Evolutionary conservation across 2,888 invertebrate genomes (phyloP).

Genomic region (Drosophila pullipes): DNA sequence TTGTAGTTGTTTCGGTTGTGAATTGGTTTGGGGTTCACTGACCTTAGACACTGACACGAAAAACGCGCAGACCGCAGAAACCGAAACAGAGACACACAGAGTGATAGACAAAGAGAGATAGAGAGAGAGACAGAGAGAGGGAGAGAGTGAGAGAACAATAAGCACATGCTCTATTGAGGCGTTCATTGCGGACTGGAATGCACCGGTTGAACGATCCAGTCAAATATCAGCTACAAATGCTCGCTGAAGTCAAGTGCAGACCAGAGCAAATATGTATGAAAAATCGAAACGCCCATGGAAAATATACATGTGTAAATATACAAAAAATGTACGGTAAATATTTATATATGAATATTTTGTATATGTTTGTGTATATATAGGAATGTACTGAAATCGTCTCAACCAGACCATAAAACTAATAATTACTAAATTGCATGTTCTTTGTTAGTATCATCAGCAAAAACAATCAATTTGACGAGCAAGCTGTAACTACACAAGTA

Average conservation of each 20-base stretch:
- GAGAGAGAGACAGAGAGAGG: neutral
- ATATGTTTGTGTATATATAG: neutral
- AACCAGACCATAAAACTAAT: constrained; percentile 76
- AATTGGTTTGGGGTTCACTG: constrained; percentile 57
- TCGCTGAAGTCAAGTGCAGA: constrained; percentile 15
- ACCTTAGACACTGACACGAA: constrained; percentile 59
- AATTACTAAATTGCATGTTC: constrained; percentile 78
- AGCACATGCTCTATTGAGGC: constrained; percentile 32
- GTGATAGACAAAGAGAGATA: too few species aligned
- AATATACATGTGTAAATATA: neutral
- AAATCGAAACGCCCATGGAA: neutral
- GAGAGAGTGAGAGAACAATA: neutral
- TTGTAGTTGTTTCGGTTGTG: constrained; percentile 7
- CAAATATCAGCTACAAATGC: constrained; percentile 14
- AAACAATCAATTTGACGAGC: constrained; percentile 63
- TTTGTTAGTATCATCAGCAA: constrained; percentile 57
- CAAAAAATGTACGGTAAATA: neutral
- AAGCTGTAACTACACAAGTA: constrained; percentile 4
- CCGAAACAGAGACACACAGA: neutral
- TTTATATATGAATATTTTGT: neutral
- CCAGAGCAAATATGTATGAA: neutral
- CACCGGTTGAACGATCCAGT: constrained; percentile 39
- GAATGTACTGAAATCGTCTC: constrained; percentile 37
- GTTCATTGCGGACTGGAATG: constrained; percentile 20
- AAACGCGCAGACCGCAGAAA: constrained; percentile 4